Evolutionary conservation across 2,113 vertebrate genomes (phyloP).

Genomic region (Pseudorasbora parva): DNA sequence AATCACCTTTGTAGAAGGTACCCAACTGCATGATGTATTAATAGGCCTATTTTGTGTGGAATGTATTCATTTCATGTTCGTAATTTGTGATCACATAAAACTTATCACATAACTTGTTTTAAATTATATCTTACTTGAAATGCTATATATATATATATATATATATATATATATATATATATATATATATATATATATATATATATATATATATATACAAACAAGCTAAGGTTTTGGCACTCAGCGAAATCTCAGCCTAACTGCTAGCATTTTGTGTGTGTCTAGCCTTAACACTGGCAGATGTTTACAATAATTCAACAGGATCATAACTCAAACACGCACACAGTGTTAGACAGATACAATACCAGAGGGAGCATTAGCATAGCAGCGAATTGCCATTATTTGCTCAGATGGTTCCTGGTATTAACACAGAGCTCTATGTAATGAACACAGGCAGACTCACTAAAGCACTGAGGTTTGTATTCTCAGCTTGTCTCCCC

Average conservation of each 20-base stretch:
- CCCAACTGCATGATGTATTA: too few relatives aligned
- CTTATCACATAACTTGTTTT: too few relatives aligned
- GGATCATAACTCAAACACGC: slow-evolving; percentile 42
- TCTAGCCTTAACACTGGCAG: slow-evolving; percentile 12
- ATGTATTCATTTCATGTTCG: background rate
- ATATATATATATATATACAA: background rate
- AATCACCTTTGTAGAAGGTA: too few relatives aligned
- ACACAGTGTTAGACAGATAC: slow-evolving; percentile 29
- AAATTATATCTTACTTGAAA: background rate
- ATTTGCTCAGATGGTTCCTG: slow-evolving; percentile 56
- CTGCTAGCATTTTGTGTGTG: background rate
- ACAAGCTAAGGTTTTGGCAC: background rate
- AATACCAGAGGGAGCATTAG: slow-evolving; percentile 53
- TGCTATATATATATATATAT: background rate
- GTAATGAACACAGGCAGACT: slow-evolving; percentile 44
- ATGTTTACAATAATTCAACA: slow-evolving; percentile 43
- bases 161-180: too few relatives aligned
- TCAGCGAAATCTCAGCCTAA: too few relatives aligned
- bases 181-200: too few relatives aligned
- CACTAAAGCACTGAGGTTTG: slow-evolving; percentile 47
- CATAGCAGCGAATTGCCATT: slow-evolving; percentile 48
- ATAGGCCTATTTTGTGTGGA: background rate
- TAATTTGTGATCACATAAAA: background rate
- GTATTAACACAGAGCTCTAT: slow-evolving; percentile 39
- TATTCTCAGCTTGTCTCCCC: slow-evolving; percentile 52